A percentile compares a stretch with the other conserved stretches of the same genome.
Evolutionary conservation across 2,113 vertebrate genomes (phyloP).

Genomic region (Amia ocellicauda): DNA sequence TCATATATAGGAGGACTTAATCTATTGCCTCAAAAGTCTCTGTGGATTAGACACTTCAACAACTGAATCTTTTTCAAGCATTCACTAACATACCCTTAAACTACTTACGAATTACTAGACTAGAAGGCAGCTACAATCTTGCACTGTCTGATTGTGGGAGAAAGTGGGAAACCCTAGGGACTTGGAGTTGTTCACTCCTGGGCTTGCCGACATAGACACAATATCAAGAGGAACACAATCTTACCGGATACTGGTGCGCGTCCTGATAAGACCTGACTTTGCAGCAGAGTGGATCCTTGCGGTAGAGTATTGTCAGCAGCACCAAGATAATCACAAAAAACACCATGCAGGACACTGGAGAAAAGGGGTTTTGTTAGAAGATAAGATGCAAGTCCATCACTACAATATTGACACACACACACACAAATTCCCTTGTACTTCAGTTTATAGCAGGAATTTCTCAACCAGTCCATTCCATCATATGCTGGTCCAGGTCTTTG

Average conservation of each 20-base stretch:
- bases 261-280: conserved; percentile 67
- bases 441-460: neutral
- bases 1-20: too few species aligned
- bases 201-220: too few species aligned
- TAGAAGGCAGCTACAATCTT: too few species aligned
- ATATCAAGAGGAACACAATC: conserved; percentile 5
- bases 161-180: too few species aligned
- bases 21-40: too few species aligned
- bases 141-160: too few species aligned
- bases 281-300: conserved; percentile 69
- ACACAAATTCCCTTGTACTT: neutral
- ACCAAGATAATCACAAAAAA: conserved; percentile 68
- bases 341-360: conserved; percentile 65
- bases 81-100: too few species aligned
- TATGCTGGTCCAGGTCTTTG: neutral
- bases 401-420: conserved; percentile 9
- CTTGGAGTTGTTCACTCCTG: too few species aligned
- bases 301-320: conserved; percentile 69
- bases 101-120: too few species aligned
- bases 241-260: conserved; percentile 64
- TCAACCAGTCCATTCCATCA: conserved; percentile 14
- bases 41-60: too few species aligned
- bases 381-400: neutral
- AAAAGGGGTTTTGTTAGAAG: conserved; percentile 19
- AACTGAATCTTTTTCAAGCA: too few species aligned